Conservation (phyloP, 1,140 invertebrate species). For the Polypedilum vanderplanki region DNA sequence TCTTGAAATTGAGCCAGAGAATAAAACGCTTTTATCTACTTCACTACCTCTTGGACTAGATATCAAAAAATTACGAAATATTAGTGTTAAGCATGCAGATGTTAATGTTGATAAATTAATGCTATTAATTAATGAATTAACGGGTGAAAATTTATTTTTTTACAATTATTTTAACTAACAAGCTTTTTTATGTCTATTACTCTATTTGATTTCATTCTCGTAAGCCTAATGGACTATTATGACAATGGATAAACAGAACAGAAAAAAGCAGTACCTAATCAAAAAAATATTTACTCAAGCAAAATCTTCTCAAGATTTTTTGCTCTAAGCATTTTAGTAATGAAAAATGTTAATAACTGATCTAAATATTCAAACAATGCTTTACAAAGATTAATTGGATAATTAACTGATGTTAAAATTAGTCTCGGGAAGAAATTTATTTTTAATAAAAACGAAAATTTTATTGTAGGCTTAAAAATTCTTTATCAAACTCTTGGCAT, state of each 20-base stretch:
- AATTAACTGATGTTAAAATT: no score
- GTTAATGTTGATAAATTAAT: slow-evolving; percentile 19
- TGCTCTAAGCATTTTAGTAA: no score
- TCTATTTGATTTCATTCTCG: background rate
- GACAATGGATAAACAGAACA: background rate
- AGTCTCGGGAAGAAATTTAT: no score
- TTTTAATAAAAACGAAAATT: no score
- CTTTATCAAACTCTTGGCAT: no score
- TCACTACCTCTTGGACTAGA: background rate
- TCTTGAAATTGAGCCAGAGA: background rate
- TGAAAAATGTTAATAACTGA: no score
- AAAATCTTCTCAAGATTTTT: no score
- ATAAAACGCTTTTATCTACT: background rate
- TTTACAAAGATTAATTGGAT: no score
- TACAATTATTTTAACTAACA: background rate
- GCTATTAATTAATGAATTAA: slow-evolving; percentile 17
- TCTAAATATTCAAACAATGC: no score
- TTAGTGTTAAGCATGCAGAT: background rate
- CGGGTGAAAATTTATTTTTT: slow-evolving; percentile 12
- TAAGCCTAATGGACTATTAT: background rate
- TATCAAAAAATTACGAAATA: background rate
- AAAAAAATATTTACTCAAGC: no score
- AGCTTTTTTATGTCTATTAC: background rate
- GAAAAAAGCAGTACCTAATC: background rate
- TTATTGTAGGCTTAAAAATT: no score